These are phyloP conservation scores for Microchirus variegatus DNA, from an alignment of 2,797 vertebrate species.

Conservation along the genomic window DNA sequence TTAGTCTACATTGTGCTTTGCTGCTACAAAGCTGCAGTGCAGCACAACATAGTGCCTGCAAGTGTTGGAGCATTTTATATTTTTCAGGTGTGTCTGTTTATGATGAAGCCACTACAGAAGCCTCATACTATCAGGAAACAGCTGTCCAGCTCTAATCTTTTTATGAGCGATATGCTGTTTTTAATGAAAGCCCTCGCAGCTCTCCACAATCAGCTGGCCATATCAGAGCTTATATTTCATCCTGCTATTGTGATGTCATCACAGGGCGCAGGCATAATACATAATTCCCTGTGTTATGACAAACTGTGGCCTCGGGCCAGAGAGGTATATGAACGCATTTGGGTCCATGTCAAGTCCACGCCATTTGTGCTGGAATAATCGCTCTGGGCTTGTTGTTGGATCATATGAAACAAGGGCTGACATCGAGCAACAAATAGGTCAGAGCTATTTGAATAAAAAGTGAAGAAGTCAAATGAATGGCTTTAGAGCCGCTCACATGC, in stretches of 20 bases:
- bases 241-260: slow-evolving; percentile 87
- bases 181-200: slow-evolving; percentile 87
- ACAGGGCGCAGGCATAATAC: slow-evolving; percentile 81
- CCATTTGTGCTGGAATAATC: slow-evolving; percentile 80
- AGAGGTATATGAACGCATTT: slow-evolving; percentile 80
- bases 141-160: slow-evolving; percentile 86
- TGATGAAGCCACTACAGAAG: slow-evolving; percentile 80
- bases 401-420: slow-evolving; percentile 68
- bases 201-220: slow-evolving; percentile 82
- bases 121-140: slow-evolving; percentile 77
- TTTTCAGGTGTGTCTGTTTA: slow-evolving; percentile 70
- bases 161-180: slow-evolving; percentile 87
- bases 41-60: slow-evolving; percentile 20
- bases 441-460: slow-evolving; percentile 74
- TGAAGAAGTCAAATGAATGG: slow-evolving; percentile 68
- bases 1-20: slow-evolving; percentile 20
- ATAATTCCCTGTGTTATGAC: slow-evolving; percentile 87
- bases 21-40: slow-evolving; percentile 17
- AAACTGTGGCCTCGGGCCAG: slow-evolving; percentile 79
- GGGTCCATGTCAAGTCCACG: slow-evolving; percentile 78
- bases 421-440: slow-evolving; percentile 74
- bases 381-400: slow-evolving; percentile 71
- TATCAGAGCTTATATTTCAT: slow-evolving; percentile 88
- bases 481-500: slow-evolving; percentile 41
- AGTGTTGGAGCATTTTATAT: slow-evolving; percentile 52